Evolutionary conservation across 2,797 vertebrate genomes (phyloP).

Genomic region (Pantherophis alleghaniensis): DNA sequence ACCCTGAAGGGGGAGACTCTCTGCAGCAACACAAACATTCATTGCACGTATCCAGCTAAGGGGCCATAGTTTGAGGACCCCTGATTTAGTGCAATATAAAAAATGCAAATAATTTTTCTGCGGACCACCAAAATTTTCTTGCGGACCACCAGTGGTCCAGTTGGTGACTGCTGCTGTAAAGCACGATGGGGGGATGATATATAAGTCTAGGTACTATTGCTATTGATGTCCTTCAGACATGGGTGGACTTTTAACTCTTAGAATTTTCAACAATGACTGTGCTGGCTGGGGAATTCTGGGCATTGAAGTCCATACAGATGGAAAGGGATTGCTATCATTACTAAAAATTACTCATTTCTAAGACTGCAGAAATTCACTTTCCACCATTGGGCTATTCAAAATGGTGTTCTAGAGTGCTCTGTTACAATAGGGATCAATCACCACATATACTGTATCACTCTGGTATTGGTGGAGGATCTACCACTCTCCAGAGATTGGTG

Average conservation of each 20-base stretch:
- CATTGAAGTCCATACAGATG: not conserved
- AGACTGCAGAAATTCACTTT: not conserved
- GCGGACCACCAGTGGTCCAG: too few relatives aligned
- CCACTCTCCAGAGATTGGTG: not conserved
- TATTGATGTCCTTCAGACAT: not conserved
- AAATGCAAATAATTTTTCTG: too few relatives aligned
- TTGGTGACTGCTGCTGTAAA: too few relatives aligned
- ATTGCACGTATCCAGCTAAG: too few relatives aligned
- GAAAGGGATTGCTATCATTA: not conserved
- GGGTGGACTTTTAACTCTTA: not conserved
- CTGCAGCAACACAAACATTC: too few relatives aligned
- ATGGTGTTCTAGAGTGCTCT: not conserved
- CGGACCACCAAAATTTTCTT: too few relatives aligned
- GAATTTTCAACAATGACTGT: not conserved
- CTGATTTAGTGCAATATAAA: too few relatives aligned
- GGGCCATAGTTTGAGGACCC: too few relatives aligned
- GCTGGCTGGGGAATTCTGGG: not conserved
- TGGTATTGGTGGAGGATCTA: not conserved
- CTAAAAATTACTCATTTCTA: not conserved
- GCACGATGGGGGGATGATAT: too few relatives aligned
- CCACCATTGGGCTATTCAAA: not conserved
- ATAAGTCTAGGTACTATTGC: not conserved
- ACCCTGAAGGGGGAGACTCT: too few relatives aligned
- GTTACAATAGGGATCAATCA: not conserved
- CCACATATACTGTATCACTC: not conserved